Percentiles rank a stretch among this genome's conserved stretches.
Evolutionary conservation across 2,888 invertebrate species (phyloP).

Genomic region (Lissocephala sabroskyi): DNA sequence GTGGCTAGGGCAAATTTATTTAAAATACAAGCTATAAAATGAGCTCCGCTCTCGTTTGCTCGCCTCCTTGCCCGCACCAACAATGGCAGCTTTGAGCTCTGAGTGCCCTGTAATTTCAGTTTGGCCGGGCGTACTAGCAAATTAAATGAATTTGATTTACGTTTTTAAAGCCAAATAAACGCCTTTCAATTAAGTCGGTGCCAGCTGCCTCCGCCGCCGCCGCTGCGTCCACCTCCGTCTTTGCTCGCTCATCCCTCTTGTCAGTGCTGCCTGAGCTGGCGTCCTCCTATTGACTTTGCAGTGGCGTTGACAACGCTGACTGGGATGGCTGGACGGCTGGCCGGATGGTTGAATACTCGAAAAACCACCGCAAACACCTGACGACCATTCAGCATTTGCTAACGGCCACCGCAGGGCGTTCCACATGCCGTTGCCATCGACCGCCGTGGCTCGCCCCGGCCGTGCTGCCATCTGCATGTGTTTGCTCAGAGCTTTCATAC

Average conservation of each 20-base stretch:
- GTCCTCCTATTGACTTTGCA: slow-evolving; percentile 58
- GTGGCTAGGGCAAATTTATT: slow-evolving; percentile 44
- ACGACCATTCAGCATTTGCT: slow-evolving; percentile 44
- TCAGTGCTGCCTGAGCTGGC: slow-evolving; percentile 40
- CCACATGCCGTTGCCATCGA: background rate
- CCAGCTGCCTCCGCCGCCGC: slow-evolving; percentile 24
- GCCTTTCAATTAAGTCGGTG: slow-evolving; percentile 62
- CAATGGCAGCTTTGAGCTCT: slow-evolving; percentile 22
- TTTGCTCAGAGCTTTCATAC: slow-evolving; percentile 53
- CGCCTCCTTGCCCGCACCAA: background rate
- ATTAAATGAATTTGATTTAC: slow-evolving; percentile 69
- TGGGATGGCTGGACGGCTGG: slow-evolving; percentile 21
- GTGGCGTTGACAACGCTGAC: slow-evolving; percentile 56
- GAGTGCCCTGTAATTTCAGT: slow-evolving; percentile 36
- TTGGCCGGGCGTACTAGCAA: slow-evolving; percentile 16
- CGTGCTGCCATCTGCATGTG: slow-evolving; percentile 6
- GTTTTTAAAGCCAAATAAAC: slow-evolving; percentile 67
- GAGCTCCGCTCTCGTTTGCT: slow-evolving; percentile 34
- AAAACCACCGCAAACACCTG: slow-evolving; percentile 64
- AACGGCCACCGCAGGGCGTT: background rate
- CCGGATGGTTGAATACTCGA: slow-evolving; percentile 45
- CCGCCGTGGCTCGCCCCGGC: background rate
- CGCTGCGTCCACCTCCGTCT: background rate
- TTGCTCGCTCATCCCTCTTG: slow-evolving; percentile 24
- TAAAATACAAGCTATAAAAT: slow-evolving; percentile 64